Percentiles rank a stretch among this genome's conserved stretches.
Evolutionary conservation across 2,797 vertebrate genomes (phyloP).

Genomic region (Etheostoma nigrum): DNA sequence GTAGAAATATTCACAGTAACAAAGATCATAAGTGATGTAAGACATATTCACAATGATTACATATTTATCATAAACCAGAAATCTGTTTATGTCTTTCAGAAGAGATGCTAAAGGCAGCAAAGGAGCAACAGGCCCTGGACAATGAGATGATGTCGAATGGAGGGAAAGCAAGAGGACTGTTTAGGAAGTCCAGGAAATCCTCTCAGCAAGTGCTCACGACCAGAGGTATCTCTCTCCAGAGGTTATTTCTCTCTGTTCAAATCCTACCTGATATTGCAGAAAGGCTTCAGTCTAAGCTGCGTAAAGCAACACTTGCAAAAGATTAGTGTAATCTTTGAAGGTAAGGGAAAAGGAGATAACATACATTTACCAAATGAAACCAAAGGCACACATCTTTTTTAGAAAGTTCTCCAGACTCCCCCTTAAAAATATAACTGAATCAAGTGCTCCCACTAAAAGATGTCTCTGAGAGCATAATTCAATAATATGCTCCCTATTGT

Average conservation of each 20-base stretch:
- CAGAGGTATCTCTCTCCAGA: slow-evolving; percentile 83
- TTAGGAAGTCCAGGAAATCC: slow-evolving; percentile 87
- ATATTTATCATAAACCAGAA: not conserved
- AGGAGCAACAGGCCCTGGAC: slow-evolving; percentile 90
- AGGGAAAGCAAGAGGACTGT: slow-evolving; percentile 83
- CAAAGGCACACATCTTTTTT: slow-evolving; percentile 41
- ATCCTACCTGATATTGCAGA: slow-evolving; percentile 1
- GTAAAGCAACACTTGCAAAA: not conserved
- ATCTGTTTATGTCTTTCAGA: slow-evolving; percentile 79
- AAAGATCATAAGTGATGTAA: not conserved
- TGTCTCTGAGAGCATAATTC: slow-evolving; percentile 67
- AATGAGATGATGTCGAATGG: slow-evolving; percentile 86
- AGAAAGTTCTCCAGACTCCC: slow-evolving; percentile 44
- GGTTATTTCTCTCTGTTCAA: not conserved
- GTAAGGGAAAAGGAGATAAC: slow-evolving; percentile 10
- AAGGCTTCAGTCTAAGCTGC: not conserved
- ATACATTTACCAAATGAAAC: slow-evolving; percentile 63
- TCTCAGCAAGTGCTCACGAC: slow-evolving; percentile 84
- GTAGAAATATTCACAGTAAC: not conserved
- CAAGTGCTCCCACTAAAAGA: slow-evolving; percentile 59
- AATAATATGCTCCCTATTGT: slow-evolving; percentile 68
- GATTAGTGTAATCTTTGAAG: slow-evolving; percentile 13
- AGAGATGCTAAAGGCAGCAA: slow-evolving; percentile 90
- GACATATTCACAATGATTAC: not conserved
- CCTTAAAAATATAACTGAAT: slow-evolving; percentile 67